Evolutionary conservation across 2,888 invertebrate genomes (phyloP).

Genomic region (Dynastes grantii): DNA sequence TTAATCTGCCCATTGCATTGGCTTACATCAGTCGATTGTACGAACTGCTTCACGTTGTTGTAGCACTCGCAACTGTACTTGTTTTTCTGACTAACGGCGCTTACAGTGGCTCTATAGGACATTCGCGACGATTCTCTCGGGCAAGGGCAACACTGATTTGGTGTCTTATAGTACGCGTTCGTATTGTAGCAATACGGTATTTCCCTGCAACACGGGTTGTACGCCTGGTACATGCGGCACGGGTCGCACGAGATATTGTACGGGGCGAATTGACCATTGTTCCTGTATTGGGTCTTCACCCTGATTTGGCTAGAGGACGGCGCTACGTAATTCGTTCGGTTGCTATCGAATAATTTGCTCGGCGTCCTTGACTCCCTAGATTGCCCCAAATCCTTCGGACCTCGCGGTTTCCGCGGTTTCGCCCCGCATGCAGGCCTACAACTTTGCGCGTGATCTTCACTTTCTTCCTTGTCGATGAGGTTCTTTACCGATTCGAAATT

Average conservation of each 20-base stretch:
- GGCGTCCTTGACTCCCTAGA: not conserved
- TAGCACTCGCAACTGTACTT: constrained; percentile 43
- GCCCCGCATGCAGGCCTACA: too few relatives aligned
- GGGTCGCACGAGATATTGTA: not conserved
- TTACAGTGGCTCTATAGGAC: too few relatives aligned
- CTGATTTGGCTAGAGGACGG: not conserved
- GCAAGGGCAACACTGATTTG: not conserved
- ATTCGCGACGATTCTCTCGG: not conserved
- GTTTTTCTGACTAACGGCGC: not conserved
- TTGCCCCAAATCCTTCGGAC: too few relatives aligned
- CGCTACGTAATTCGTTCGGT: not conserved
- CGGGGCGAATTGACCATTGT: not conserved
- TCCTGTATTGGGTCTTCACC: not conserved
- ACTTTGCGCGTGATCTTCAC: not conserved
- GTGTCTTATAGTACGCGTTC: not conserved
- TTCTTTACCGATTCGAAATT: not conserved
- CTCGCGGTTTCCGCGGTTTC: too few relatives aligned
- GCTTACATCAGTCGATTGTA: constrained; percentile 23
- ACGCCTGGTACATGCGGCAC: not conserved
- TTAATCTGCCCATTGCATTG: not conserved
- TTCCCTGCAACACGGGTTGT: not conserved
- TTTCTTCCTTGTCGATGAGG: not conserved
- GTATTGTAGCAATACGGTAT: constrained; percentile 3
- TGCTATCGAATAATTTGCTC: not conserved
- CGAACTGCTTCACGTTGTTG: constrained; percentile 31